phyloP scores from a whole-genome alignment of 2,113 vertebrate genomes.

The Hippolais icterina region DNA sequence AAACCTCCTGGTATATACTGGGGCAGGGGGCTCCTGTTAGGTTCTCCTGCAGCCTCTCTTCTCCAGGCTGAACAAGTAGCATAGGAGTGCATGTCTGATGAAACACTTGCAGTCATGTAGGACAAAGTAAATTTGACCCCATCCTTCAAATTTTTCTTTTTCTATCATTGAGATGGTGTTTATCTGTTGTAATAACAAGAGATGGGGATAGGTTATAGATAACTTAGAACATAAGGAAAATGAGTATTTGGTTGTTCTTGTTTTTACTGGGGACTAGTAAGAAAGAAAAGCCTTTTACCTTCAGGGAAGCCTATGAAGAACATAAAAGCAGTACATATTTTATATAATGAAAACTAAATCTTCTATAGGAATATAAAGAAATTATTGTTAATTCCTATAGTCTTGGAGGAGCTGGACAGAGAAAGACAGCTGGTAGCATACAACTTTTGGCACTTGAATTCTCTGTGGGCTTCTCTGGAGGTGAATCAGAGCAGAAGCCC shows the following conservation, averaged over 20 bases:
- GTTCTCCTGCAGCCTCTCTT: background rate
- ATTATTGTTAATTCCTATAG: background rate
- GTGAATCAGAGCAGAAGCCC: background rate
- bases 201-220: background rate
- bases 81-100: background rate
- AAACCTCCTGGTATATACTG: background rate
- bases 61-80: background rate
- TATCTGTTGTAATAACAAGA: background rate
- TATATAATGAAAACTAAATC: background rate
- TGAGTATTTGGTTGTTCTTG: background rate
- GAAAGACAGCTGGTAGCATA: background rate
- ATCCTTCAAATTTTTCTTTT: background rate
- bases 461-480: background rate
- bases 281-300: background rate
- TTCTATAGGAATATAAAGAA: background rate
- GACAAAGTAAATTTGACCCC: background rate
- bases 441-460: background rate
- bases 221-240: background rate
- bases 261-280: background rate
- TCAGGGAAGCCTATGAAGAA: background rate
- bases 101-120: background rate
- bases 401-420: background rate
- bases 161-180: background rate
- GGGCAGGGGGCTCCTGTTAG: background rate
- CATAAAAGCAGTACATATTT: background rate